These are phyloP conservation scores for Noctilio leporinus DNA, from an alignment of 2,113 vertebrate species.

Conservation along the genomic window DNA sequence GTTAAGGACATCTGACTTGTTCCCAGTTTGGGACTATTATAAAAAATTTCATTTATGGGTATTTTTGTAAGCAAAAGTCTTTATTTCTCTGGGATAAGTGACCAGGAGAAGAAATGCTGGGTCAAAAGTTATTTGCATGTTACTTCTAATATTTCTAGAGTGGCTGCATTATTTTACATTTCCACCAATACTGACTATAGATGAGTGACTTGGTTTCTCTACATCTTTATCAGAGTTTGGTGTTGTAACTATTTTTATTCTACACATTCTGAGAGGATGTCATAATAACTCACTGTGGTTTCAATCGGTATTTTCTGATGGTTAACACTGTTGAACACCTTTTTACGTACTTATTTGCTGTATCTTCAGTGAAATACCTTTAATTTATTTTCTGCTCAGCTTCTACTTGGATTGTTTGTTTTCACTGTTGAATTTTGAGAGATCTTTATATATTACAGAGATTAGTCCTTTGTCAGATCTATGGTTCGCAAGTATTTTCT, in stretches of 20 bases:
- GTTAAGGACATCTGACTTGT: neutral
- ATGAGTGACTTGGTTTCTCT: neutral
- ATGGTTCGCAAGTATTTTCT: neutral
- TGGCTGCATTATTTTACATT: neutral
- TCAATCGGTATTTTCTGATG: neutral
- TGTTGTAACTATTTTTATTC: neutral
- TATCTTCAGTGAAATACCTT: neutral
- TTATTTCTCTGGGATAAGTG: neutral
- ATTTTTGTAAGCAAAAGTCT: neutral
- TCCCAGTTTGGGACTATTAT: neutral
- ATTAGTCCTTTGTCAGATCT: neutral
- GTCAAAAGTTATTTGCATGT: neutral
- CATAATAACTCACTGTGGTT: neutral
- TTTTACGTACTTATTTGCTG: neutral
- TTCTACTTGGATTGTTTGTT: neutral
- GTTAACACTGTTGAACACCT: neutral
- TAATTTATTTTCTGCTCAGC: neutral
- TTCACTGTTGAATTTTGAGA: neutral
- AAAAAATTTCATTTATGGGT: neutral
- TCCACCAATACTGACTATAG: neutral
- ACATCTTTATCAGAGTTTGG: neutral
- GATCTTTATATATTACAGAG: neutral
- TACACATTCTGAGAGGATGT: neutral
- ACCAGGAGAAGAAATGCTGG: neutral
- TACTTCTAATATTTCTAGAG: neutral